A percentile compares a stretch with the other conserved stretches of the same genome.
These are phyloP conservation scores for Mesembrinibis cayennensis DNA, from an alignment of 2,113 vertebrate genomes.

Conservation along the genomic window DNA sequence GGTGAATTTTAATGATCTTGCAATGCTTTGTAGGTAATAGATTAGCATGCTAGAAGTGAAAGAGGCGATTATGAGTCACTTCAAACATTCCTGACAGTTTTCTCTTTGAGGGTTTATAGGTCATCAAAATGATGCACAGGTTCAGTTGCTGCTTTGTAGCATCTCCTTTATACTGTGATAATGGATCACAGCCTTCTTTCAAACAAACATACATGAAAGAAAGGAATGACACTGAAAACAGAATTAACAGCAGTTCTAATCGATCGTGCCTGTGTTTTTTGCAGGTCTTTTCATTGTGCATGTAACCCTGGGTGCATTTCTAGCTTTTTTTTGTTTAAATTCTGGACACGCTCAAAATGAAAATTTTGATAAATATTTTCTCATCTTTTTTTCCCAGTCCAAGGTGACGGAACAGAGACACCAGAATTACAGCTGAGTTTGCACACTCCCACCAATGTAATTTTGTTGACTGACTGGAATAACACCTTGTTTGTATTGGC, in stretches of 20 bases:
- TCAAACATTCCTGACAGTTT: not conserved
- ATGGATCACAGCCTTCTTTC: not conserved
- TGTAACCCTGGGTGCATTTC: not conserved
- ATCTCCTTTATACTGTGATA: not conserved
- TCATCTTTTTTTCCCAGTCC: not conserved
- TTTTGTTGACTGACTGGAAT: not conserved
- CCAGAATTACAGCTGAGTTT: not conserved
- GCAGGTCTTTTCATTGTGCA: not conserved
- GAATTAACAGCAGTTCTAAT: not conserved
- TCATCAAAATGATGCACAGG: not conserved
- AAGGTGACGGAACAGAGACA: not conserved
- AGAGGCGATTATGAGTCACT: not conserved
- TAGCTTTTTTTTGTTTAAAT: not conserved
- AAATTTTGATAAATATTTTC: not conserved
- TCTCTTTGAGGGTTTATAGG: not conserved
- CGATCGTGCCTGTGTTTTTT: not conserved
- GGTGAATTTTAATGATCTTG: conserved; percentile 93
- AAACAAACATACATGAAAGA: not conserved
- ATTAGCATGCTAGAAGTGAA: conserved; percentile 91
- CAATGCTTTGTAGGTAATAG: conserved; percentile 97
- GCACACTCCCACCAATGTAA: not conserved
- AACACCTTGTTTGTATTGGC: conserved; percentile 8
- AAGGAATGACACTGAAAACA: not conserved
- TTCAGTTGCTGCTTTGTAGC: not conserved
- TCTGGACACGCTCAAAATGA: not conserved